These are phyloP conservation scores for Colinus virginianus DNA, from an alignment of 2,113 vertebrate genomes.

Conservation along the genomic window DNA sequence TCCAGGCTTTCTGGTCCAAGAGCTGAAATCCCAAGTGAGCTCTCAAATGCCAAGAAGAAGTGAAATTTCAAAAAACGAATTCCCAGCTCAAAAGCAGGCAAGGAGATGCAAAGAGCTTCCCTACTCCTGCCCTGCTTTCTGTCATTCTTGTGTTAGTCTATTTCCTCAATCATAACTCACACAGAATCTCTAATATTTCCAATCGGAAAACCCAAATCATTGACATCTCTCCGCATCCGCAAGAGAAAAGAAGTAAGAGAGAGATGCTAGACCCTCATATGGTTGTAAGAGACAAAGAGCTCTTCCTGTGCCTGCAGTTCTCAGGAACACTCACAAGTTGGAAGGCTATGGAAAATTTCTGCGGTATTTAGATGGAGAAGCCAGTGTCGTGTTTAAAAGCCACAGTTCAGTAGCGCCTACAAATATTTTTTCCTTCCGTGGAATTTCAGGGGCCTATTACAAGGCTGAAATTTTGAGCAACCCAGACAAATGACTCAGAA, in stretches of 20 bases:
- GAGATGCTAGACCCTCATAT: fast-evolving
- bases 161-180: not conserved
- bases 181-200: not conserved
- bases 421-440: not conserved
- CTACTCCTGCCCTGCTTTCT: not conserved
- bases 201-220: not conserved
- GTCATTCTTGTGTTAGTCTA: too few species aligned
- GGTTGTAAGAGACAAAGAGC: not conserved
- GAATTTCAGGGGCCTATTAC: slow-evolving; percentile 1
- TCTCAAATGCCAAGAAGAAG: not conserved
- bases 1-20: not conserved
- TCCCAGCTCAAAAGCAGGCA: not conserved
- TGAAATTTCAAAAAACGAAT: not conserved
- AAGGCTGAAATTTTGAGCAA: slow-evolving; percentile 8
- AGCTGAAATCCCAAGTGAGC: not conserved
- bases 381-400: not conserved
- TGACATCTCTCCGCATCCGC: not conserved
- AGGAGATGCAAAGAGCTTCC: not conserved
- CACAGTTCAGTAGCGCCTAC: not conserved
- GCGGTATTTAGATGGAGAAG: not conserved
- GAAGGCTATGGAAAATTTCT: not conserved
- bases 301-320: not conserved
- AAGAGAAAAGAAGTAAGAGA: not conserved
- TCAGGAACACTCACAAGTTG: not conserved
- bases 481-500: slow-evolving; percentile 3